Conservation (phyloP, 2,797 vertebrate species). For the Carcharodon carcharias region DNA sequence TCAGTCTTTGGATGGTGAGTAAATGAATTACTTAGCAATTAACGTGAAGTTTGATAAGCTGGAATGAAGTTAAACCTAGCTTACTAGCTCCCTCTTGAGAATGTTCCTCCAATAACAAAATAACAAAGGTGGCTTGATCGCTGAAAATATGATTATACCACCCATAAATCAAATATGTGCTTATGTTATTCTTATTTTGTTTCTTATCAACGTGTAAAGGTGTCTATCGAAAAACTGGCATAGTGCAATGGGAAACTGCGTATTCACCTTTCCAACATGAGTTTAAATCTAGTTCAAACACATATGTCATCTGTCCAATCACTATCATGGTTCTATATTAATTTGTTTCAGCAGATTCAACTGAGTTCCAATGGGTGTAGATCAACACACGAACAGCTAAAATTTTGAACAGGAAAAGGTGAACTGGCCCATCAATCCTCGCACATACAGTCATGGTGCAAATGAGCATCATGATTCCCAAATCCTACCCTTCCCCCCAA, state of each 20-base stretch:
- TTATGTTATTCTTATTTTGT: not conserved
- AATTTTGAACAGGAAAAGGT: not conserved
- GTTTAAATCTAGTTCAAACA: not conserved
- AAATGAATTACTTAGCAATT: constrained; percentile 17
- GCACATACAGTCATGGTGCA: not conserved
- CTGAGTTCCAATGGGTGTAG: not conserved
- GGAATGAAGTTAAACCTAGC: not conserved
- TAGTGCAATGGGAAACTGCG: not conserved
- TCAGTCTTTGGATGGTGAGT: not conserved
- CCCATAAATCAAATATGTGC: not conserved
- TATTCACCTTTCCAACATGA: not conserved
- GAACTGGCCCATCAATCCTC: not conserved
- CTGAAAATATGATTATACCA: not conserved
- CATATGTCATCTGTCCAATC: not conserved
- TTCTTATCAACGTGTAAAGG: not conserved
- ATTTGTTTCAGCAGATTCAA: not conserved
- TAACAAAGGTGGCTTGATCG: not conserved
- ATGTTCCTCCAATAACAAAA: not conserved
- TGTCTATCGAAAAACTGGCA: not conserved
- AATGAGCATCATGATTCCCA: not conserved
- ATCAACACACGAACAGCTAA: not conserved
- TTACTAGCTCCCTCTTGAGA: constrained; percentile 4
- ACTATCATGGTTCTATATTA: not conserved
- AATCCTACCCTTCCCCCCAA: not conserved
- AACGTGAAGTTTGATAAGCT: not conserved